Percentiles rank a stretch among this genome's conserved stretches.
Conservation (phyloP, 2,113 vertebrate species). For the Brienomyrus longianalis region DNA sequence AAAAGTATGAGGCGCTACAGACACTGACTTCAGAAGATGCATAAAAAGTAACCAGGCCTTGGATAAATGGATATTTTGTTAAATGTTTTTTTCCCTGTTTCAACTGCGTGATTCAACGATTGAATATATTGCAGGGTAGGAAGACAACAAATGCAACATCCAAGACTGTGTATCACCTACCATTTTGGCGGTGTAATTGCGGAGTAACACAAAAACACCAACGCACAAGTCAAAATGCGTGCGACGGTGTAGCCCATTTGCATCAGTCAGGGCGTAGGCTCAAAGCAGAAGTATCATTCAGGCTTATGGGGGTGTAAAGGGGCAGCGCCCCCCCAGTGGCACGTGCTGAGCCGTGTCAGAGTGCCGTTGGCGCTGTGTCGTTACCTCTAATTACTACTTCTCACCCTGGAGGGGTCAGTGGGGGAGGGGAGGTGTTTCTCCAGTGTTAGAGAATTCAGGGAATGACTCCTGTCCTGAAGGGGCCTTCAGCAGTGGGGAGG, state of each 20-base stretch:
- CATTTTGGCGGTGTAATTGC: background rate
- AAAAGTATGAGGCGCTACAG: background rate
- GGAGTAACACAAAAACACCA: background rate
- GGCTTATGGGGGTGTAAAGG: background rate
- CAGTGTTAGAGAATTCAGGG: background rate
- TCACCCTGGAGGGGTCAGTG: background rate
- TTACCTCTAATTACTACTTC: background rate
- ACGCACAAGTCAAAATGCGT: background rate
- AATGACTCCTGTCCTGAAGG: background rate
- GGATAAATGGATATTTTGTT: background rate
- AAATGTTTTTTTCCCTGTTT: background rate
- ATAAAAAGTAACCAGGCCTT: background rate
- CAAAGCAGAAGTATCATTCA: background rate
- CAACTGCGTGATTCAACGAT: background rate
- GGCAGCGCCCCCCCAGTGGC: background rate
- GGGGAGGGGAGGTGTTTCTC: background rate
- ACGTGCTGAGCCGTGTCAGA: background rate
- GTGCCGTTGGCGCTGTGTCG: background rate
- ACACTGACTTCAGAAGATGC: background rate
- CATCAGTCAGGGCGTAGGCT: background rate
- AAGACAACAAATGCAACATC: background rate
- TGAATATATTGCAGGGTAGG: background rate
- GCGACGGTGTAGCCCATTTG: background rate
- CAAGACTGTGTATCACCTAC: background rate
- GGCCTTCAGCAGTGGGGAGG: background rate